Conservation (phyloP, 1,140 invertebrate genomes). For the Oncopeltus fasciatus region DNA sequence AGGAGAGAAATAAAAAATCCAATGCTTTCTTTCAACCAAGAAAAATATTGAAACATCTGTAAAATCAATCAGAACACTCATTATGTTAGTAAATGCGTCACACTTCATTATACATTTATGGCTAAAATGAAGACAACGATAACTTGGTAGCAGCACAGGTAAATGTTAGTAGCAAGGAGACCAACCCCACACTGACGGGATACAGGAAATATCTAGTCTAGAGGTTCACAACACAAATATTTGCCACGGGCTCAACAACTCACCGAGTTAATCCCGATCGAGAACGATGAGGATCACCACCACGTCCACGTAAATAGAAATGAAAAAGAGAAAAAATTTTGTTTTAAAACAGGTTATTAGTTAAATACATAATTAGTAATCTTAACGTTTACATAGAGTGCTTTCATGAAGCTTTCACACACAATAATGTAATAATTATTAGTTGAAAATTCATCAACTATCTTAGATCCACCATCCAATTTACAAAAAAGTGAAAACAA, state of each 20-base stretch:
- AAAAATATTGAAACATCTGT: too few relatives aligned
- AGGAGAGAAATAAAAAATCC: too few relatives aligned
- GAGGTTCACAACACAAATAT: neutral
- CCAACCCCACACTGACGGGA: neutral
- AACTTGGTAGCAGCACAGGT: too few relatives aligned
- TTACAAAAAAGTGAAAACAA: too few relatives aligned
- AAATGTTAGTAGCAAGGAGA: neutral
- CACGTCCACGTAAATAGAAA: constrained; percentile 19
- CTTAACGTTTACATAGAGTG: neutral
- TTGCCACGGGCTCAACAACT: constrained; percentile 9
- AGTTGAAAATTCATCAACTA: too few relatives aligned
- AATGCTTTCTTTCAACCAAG: too few relatives aligned
- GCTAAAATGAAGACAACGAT: too few relatives aligned
- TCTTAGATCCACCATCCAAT: too few relatives aligned
- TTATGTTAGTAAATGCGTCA: too few relatives aligned
- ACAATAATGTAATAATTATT: neutral
- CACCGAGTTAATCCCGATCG: constrained; percentile 16
- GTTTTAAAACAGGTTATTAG: constrained; percentile 4
- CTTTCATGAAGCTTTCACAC: neutral
- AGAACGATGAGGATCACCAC: constrained; percentile 15
- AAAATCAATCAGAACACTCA: too few relatives aligned
- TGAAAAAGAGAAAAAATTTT: constrained; percentile 17
- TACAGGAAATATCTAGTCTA: neutral
- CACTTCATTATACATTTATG: too few relatives aligned
- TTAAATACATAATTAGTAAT: neutral